Conservation (phyloP, 2,113 vertebrate genomes). For the Thymallus thymallus region DNA sequence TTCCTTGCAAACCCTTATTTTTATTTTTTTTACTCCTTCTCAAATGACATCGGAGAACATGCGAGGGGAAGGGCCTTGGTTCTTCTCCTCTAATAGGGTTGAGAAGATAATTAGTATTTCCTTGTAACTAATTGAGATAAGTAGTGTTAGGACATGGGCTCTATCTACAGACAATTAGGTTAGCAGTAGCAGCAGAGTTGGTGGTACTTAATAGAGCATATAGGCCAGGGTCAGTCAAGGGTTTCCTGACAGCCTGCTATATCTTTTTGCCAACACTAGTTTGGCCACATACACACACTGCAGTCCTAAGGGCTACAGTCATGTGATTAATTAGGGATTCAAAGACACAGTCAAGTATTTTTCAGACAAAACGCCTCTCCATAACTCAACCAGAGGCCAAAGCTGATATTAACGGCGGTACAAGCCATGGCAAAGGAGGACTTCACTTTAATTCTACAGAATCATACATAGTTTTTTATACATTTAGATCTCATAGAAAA, state of each 20-base stretch:
- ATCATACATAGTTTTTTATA: conserved; percentile 73
- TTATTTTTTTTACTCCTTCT: too few relatives aligned
- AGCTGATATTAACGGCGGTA: conserved; percentile 28
- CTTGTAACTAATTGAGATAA: too few relatives aligned
- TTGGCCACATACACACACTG: too few relatives aligned
- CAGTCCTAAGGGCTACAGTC: background rate
- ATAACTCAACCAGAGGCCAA: conserved; percentile 25
- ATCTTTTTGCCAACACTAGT: too few relatives aligned
- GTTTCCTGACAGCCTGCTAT: too few relatives aligned
- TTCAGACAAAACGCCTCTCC: conserved; percentile 36
- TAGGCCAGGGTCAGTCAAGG: too few relatives aligned
- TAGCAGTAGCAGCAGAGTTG: background rate
- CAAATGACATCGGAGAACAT: too few relatives aligned
- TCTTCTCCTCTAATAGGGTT: too few relatives aligned
- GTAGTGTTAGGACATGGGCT: too few relatives aligned
- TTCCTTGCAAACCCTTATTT: too few relatives aligned
- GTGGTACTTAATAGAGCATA: conserved; percentile 5
- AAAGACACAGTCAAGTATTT: conserved; percentile 12
- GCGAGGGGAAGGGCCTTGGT: too few relatives aligned
- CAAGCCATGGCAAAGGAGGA: conserved; percentile 54
- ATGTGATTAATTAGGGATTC: background rate
- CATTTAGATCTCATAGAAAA: conserved; percentile 72
- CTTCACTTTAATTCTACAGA: conserved; percentile 76
- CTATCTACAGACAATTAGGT: background rate
- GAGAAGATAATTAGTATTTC: too few relatives aligned